phyloP scores from a whole-genome alignment of 2,797 vertebrate genomes.

The Scomberomorus guttatus region DNA sequence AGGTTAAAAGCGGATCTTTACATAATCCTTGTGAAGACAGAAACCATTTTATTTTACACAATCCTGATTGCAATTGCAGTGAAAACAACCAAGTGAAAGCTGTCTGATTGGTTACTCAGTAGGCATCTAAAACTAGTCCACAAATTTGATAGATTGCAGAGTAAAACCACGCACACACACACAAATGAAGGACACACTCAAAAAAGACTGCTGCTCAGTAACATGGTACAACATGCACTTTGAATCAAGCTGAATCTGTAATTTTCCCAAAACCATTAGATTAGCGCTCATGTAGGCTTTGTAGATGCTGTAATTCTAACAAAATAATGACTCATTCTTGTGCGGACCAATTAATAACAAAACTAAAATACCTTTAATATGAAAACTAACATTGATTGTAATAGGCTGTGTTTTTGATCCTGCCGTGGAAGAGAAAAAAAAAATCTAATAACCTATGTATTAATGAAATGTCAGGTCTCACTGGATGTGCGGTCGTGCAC shows the following conservation, averaged over 20 bases:
- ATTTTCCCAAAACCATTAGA: not conserved
- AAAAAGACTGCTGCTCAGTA: not conserved
- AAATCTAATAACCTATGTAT: not conserved
- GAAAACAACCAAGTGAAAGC: not conserved
- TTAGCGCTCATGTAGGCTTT: not conserved
- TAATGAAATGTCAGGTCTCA: slow-evolving; percentile 36
- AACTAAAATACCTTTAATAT: not conserved
- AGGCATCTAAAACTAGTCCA: not conserved
- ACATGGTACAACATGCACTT: not conserved
- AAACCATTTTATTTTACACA: not conserved
- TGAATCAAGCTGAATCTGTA: not conserved
- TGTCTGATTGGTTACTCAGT: not conserved
- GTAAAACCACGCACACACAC: not conserved
- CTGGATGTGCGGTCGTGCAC: slow-evolving; percentile 15
- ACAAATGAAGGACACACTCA: not conserved
- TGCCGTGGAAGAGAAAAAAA: not conserved
- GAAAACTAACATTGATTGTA: slow-evolving; percentile 5
- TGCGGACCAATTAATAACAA: not conserved
- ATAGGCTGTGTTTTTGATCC: not conserved
- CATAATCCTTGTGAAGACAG: not conserved
- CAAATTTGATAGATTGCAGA: not conserved
- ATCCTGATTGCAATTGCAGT: not conserved
- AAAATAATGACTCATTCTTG: not conserved
- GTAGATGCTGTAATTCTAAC: not conserved
- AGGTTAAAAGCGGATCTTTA: no score